Evolutionary conservation across 2,888 invertebrate genomes (phyloP), one percentile per base, ranked within the genome.

Genomic region (Clostera curtula): DNA sequence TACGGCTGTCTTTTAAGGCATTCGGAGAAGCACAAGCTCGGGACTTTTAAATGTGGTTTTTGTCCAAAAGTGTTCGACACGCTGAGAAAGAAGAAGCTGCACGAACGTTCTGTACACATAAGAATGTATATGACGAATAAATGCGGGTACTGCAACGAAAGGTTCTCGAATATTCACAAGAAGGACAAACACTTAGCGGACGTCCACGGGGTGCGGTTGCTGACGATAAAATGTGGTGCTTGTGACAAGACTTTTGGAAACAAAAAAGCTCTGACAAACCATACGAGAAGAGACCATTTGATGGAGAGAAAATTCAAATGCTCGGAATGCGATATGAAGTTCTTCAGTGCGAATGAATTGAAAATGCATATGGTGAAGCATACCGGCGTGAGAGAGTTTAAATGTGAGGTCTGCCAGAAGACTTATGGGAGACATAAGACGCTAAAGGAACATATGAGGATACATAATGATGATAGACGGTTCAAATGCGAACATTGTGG

Each of bases 251-350:
- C 43, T 0, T 71, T 64, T 13, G 34, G 32, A 2, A 42, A 40
- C 1, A 44, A 52, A 20, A 43, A 49, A 24, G 40, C 44, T 4
- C 42, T 62, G 27, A 41, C 47, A 2, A 31, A 44, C 3, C 74
- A 74, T 16, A 56, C 44, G 9, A 64, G 50, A 23, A 49, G 54
- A 12, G 53, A 71, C 3, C 83, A 83, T 27, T 49, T 82, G n/a
- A 56, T 64, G 53, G 56, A 64, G 25, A 49, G 61, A 6, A 43
- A 58, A n/a, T 67, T 69, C 19, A 56, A 58, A 3, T 85, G 85
- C 22, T 42, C 56, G 0, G 40, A 61, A 2, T 85, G 85, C 18
- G 74, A 71, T 1, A 77, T 66, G 43, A 48, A 49, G 1, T 73
- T 71, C 34, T 65, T 50, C 21, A 43, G 36, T 1, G 35, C 39